Evolutionary conservation across 2,888 invertebrate species (phyloP), one percentile per base, ranked within the genome.

Genomic region (Lydus trimaculatus): DNA sequence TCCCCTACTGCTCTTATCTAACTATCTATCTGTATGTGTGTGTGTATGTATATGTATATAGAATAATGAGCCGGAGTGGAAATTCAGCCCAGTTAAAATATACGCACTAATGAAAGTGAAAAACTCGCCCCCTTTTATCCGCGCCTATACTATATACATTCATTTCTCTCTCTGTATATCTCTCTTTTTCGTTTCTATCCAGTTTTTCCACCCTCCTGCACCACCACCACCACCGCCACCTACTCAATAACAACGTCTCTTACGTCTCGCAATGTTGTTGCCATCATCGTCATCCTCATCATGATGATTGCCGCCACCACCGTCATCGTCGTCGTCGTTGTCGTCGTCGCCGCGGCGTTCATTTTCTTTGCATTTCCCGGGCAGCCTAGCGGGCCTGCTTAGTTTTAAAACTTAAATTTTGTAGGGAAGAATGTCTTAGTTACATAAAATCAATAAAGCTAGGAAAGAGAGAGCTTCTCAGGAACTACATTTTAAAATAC

Each of bases 331-430:
- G 17, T 58, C 28, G n/a, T 43, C 39, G n/a, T 39, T 5, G 43
- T 43, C n/a, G 43, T 43, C 17, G 58, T 43, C 70, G 70, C 66
- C 72, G 69, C 73, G 71, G 66, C 67, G 75, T 78, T 80, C 79
- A 76, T 80, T 80, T 81, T 81, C 80, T 81, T 80, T 80, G 77
- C 80, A 79, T 82, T 82, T 80, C 81, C 81, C 80, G 79, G 81
- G 80, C 76, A 65, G 72, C 72, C 63, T 77, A 78, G 73, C 73
- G 74, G 77, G 79, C 80, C 79, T 81, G 83, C 85, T 84, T 84
- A 85, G 85, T 85, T 84, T 85, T 84, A 84, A 85, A 85, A 85
- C 84, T 85, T 85, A 84, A 84, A 84, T 83, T 84, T 85, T 77
- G 82, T 83, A 82, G 81, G 83, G 81, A 83, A 83, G 82, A 84